A percentile compares a stretch with the other conserved stretches of the same genome.
Conservation (phyloP, 2,797 vertebrate species). For the Vespertilio murinus region DNA sequence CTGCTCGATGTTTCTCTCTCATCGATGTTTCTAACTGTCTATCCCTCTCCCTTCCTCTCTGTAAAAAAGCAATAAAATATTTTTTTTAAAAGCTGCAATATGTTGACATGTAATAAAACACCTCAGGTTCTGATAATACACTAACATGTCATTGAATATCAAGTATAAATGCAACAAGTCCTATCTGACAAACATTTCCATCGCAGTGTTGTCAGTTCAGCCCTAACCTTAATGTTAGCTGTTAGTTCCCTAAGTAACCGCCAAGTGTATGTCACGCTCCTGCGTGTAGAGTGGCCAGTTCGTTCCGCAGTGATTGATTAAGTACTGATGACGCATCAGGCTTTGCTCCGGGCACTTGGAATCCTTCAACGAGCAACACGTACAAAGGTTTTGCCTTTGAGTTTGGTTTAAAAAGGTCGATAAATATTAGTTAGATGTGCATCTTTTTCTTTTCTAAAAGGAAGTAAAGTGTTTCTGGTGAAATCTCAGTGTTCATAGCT, state of each 20-base stretch:
- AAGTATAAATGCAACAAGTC: constrained; percentile 15
- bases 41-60: too few relatives aligned
- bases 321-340: not conserved
- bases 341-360: not conserved
- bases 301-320: not conserved
- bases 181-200: not conserved
- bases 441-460: constrained; percentile 9
- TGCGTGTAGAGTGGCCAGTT: not conserved
- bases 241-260: not conserved
- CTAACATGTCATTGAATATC: not conserved
- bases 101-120: constrained; percentile 52
- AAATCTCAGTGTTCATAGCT: constrained; percentile 7
- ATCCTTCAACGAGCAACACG: not conserved
- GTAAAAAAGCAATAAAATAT: too few relatives aligned
- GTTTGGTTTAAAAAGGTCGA: not conserved
- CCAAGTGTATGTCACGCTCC: not conserved
- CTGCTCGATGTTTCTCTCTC: too few relatives aligned
- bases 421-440: not conserved
- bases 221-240: constrained; percentile 50
- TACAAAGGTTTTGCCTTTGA: not conserved
- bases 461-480: constrained; percentile 19
- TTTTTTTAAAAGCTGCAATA: not conserved
- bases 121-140: not conserved
- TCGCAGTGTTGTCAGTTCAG: constrained; percentile 29
- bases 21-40: too few relatives aligned